phyloP scores from a whole-genome alignment of 2,888 invertebrate genomes.

The Papilio gigon region DNA sequence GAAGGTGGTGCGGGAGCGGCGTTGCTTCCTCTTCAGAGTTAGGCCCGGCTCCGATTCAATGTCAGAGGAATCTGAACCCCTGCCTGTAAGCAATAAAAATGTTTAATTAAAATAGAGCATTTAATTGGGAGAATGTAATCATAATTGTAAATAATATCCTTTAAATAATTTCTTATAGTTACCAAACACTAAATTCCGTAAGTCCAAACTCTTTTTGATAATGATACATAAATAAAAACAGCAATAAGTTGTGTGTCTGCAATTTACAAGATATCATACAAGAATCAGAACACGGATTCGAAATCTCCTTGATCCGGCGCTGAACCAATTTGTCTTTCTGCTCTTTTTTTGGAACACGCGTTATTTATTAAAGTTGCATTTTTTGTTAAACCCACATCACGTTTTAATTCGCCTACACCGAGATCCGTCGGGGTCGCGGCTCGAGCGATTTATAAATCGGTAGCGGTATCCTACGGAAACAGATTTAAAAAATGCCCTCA shows the following conservation, averaged over 20 bases:
- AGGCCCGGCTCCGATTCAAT: conserved; percentile 96
- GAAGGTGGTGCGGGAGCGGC: conserved; percentile 96
- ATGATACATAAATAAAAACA: conserved; percentile 9
- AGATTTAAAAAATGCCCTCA: conserved; percentile 74
- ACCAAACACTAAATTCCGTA: background rate
- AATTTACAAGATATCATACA: conserved; percentile 32
- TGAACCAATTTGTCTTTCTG: conserved; percentile 77
- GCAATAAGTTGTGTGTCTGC: conserved; percentile 16
- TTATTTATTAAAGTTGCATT: conserved; percentile 72
- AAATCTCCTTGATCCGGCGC: conserved; percentile 66
- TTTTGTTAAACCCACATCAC: conserved; percentile 79
- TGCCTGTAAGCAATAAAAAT: conserved; percentile 56
- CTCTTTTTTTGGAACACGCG: conserved; percentile 71
- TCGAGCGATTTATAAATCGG: conserved; percentile 75
- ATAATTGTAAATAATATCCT: too few species aligned
- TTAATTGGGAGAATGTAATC: too few species aligned
- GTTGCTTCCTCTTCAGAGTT: conserved; percentile 93
- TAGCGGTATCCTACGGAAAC: conserved; percentile 82
- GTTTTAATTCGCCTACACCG: conserved; percentile 78
- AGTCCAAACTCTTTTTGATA: background rate
- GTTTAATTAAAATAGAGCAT: background rate
- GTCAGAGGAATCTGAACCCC: conserved; percentile 84
- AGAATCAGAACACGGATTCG: conserved; percentile 44
- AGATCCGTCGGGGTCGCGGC: conserved; percentile 65
- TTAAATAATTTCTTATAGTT: too few species aligned